Evolutionary conservation across 2,113 vertebrate genomes (phyloP).

Genomic region (Mustelus asterias): DNA sequence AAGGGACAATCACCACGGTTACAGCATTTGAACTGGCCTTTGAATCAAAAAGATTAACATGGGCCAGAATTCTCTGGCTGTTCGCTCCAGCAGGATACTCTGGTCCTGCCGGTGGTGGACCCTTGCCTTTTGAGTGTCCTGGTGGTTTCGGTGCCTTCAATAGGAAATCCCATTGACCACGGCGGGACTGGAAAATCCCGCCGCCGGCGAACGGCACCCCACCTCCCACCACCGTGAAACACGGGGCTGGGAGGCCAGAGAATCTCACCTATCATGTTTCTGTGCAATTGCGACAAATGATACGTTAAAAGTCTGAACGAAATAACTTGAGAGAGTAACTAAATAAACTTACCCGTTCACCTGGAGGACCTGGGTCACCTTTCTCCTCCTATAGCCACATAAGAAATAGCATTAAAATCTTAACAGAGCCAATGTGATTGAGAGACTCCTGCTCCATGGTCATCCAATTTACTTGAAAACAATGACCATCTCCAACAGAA

Average conservation of each 20-base stretch:
- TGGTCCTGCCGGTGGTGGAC: too few species aligned
- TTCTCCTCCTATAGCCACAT: not conserved
- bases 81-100: too few species aligned
- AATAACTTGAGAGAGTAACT: not conserved
- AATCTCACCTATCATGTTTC: not conserved
- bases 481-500: not conserved
- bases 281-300: not conserved
- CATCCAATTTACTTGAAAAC: not conserved
- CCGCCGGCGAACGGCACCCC: too few species aligned
- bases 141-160: too few species aligned
- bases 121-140: too few species aligned
- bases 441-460: too few species aligned
- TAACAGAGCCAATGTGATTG: not conserved
- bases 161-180: too few species aligned
- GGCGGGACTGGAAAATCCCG: too few species aligned
- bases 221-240: too few species aligned
- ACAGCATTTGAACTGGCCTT: not conserved
- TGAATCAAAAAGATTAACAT: not conserved
- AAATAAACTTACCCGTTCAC: slow-evolving; percentile 24
- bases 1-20: too few species aligned
- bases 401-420: not conserved
- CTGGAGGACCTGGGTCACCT: not conserved
- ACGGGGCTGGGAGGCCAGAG: too few species aligned
- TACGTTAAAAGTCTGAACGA: not conserved
- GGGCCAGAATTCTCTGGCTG: too few species aligned